Evolutionary conservation across 1,140 invertebrate species (phyloP), one percentile per base, ranked within the genome.

Genomic region (Heliconius nattereri): DNA sequence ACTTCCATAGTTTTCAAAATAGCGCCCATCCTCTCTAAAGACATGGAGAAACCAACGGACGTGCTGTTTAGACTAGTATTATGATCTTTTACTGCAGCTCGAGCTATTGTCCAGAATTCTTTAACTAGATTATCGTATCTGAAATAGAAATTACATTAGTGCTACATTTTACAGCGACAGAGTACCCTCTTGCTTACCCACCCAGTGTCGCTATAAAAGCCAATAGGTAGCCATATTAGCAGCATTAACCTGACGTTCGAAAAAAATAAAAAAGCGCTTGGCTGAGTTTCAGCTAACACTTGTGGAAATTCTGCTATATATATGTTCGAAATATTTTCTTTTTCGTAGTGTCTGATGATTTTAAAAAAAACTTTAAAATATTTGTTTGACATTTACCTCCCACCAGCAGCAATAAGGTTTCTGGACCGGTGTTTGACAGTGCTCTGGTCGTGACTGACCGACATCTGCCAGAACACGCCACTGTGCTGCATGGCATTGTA

Each of bases 391-490:
- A 52, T 20, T 52, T 20, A 93, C 92, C 92, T 90, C 20, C 91
- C 91, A 3, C 91, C 92, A 20, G 85, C 91, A 0, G 92, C 92
- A 11, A 94, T 92, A 7, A 94, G 79, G 76, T 92, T 87, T 2
- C 81, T 85, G 0, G 91, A 86, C 0, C 89, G 76, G 20, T 87
- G 87, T 66, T 91, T 91, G 8, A 78, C 78, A 0, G 78, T 32
- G 11, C 84, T 86, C 26, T 86, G 82, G 6, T 87, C 85, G 1
- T 86, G 78, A 20, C 86, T 80, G 5, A 89, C 85, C 1, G 85
- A 86, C 87, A 92, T 89, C 78, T 92, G 89, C 92, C 92, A 94
- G 86, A 92, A 94, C 26, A 92, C 83, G 78, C 92, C 92, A 73
- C 85, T 84, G 78, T 92, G 90, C 23, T 92, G 91, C 20, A 86